These are phyloP conservation scores for Ovibos moschatus DNA, from an alignment of 2,113 vertebrate genomes.

Conservation along the genomic window DNA sequence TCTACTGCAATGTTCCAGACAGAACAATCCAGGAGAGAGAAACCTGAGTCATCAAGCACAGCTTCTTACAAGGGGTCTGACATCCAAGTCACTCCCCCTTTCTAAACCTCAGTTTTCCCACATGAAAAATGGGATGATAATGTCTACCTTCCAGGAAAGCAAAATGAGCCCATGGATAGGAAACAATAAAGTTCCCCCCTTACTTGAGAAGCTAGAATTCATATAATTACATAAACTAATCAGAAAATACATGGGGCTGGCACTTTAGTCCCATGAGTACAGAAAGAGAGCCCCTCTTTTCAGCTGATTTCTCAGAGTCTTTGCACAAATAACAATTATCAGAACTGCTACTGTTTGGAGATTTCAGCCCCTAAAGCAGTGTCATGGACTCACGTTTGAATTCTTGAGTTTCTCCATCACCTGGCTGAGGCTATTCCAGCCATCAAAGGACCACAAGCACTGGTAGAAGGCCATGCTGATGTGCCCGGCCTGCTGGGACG, in stretches of 20 bases:
- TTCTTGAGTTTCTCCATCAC: conserved; percentile 88
- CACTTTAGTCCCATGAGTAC: neutral
- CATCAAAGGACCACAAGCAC: conserved; percentile 87
- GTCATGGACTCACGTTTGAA: conserved; percentile 81
- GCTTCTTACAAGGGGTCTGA: neutral
- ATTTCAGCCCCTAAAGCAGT: neutral
- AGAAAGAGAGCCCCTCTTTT: neutral
- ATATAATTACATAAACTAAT: neutral
- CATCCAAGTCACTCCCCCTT: neutral
- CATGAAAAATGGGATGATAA: neutral
- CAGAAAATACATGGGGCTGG: neutral
- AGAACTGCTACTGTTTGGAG: neutral
- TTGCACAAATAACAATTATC: too few relatives aligned
- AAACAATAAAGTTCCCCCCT: neutral
- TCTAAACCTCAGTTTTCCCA: neutral
- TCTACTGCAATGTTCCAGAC: neutral
- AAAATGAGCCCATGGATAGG: neutral
- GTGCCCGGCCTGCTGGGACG: conserved; percentile 58
- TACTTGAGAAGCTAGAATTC: neutral
- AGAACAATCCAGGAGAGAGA: neutral
- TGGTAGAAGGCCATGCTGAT: conserved; percentile 88
- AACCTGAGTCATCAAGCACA: neutral
- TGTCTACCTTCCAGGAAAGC: neutral
- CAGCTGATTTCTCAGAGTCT: too few relatives aligned
- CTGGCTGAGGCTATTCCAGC: conserved; percentile 88